A percentile compares a stretch with the other conserved stretches of the same genome.
These are phyloP conservation scores for Labia minor DNA, from an alignment of 2,888 invertebrate species.

Conservation along the genomic window DNA sequence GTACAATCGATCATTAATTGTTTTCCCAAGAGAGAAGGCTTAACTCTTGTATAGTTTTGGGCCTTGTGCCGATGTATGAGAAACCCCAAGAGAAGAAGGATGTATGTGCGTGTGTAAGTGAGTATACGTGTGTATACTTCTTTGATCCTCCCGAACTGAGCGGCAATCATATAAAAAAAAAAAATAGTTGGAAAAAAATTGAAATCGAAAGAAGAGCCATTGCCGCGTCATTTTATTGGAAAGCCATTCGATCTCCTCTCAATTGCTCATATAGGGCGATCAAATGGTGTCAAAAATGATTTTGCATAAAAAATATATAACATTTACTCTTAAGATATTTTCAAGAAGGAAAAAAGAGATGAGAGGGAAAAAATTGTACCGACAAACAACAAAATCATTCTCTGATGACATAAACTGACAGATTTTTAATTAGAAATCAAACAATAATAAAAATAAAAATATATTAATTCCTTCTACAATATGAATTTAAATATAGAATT, in stretches of 20 bases:
- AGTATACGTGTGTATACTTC: neutral
- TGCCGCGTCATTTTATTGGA: conserved; percentile 13
- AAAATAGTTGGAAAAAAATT: neutral
- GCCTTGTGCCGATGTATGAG: conserved; percentile 1
- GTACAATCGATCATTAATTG: conserved; percentile 7
- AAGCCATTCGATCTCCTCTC: conserved; percentile 7
- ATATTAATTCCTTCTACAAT: too few species aligned
- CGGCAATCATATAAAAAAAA: neutral
- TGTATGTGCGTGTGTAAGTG: neutral
- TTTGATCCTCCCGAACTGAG: conserved; percentile 13
- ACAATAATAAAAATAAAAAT: too few species aligned
- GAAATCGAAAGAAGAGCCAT: neutral
- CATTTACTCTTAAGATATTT: neutral
- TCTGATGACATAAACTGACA: too few species aligned
- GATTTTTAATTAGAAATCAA: too few species aligned
- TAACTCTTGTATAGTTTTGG: neutral
- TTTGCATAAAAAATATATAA: neutral
- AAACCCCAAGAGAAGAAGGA: neutral
- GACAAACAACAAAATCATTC: too few species aligned
- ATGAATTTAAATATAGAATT: too few species aligned
- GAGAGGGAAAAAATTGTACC: too few species aligned
- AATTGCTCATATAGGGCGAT: neutral
- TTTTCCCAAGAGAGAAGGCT: conserved; percentile 6
- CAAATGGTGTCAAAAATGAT: conserved; percentile 4
- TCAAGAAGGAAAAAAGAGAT: neutral